Evolutionary conservation across 2,113 vertebrate genomes (phyloP), one percentile per base, ranked within the genome.

Genomic region (Marcusenius ussheri): DNA sequence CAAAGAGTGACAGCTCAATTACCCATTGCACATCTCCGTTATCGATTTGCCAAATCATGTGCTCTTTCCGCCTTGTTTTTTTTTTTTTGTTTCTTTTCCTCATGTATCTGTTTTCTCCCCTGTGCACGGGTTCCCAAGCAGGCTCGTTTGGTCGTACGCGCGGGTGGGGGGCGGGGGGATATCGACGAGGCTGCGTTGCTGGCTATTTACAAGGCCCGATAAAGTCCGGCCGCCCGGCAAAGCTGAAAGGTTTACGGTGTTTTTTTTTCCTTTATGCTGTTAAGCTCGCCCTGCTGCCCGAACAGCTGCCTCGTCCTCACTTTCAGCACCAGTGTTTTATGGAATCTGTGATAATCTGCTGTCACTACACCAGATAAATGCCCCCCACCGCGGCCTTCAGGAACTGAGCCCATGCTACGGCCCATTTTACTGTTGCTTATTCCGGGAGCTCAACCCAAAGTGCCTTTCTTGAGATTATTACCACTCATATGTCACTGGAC

Each of bases 1-100:
- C 17, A 17, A 21, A 35, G 50, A 83, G 83, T 85, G 89, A 89
- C 89, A 85, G 80, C 49, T 45, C 89, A 84, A 62, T 62, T 84
- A 89, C 24, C 56, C 51, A 80, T 53, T 31, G 21, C 46, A 19
- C 80, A 24, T 89, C 51, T 51, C 17, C 5, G 74, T 21, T 62
- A 89, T 89, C n/a, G 24, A 84, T 89, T 56, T n/a, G 58, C 42
- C 35, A 10, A 53, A 47, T 58, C n/a, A 62, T 56, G n/a, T 83
- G 27, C 35, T 53, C 39, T 87, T 62, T 53, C 50, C 24, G 39
- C 42, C 24, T n/a, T 56, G 53, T 19, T 56, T 88, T 39, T 27
- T 15, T 27, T 15, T 77, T 10, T 6, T 3, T 42, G 31, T 35
- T 35, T 50, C 15, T 77, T 2, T 74, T 74, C 17, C 66, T 35